Conservation (phyloP, 2,797 vertebrate genomes). For the Hapalemur alaotrensis region DNA sequence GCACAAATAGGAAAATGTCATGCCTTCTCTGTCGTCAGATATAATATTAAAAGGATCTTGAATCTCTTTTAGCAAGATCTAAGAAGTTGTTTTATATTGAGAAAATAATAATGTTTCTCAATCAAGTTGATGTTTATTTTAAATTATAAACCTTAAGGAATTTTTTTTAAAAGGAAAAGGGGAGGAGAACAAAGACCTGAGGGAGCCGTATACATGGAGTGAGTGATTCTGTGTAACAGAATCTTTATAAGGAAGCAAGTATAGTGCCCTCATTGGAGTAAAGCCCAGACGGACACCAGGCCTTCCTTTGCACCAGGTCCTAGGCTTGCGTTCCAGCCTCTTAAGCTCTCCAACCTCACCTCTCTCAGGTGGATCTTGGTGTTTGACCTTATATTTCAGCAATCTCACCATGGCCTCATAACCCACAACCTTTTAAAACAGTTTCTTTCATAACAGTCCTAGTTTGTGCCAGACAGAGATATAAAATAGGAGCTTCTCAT, state of each 20-base stretch:
- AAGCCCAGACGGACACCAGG: not conserved
- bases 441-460: not conserved
- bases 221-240: not conserved
- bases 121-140: conserved; percentile 35
- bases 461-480: not conserved
- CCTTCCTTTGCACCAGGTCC: rapidly evolving
- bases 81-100: conserved; percentile 5
- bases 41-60: not conserved
- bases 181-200: not conserved
- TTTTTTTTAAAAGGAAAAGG: not conserved
- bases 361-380: not conserved
- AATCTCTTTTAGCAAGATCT: conserved; percentile 52
- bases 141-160: conserved; percentile 45
- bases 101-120: conserved; percentile 43
- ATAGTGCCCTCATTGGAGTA: not conserved
- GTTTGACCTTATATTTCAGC: not conserved
- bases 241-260: not conserved
- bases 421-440: not conserved
- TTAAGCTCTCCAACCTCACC: not conserved
- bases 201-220: not conserved
- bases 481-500: not conserved
- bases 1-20: conserved; percentile 42
- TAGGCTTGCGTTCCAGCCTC: not conserved
- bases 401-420: not conserved
- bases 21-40: not conserved